Base-by-base conservation (phyloP, 2,113 vertebrate genomes). In the Nanorana parkeri region DNA sequence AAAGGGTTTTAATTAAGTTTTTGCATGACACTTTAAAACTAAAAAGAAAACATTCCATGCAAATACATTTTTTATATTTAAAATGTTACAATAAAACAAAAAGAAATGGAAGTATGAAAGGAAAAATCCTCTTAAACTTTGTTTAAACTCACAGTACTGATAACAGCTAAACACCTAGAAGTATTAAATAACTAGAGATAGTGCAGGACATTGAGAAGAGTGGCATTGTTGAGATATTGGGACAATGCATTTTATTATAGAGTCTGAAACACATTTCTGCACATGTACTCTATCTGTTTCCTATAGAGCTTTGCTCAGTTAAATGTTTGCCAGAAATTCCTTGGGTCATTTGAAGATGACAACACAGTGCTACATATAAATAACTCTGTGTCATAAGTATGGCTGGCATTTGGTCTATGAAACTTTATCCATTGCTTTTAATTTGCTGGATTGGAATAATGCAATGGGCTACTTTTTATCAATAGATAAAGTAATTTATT, bases 101-200 rank as follows among this genome's bases (percentile, higher is more conserved):
- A 47, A 47, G 13, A 10, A 47, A 47, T 15, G 3, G 2, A 15
- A 47, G 8, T 10, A 10, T 10, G 41, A 41, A 41, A 41, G 41
- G 8, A 47, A 15, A 47, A 15, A 47, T 47, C 41, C 10, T 47
- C 13, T 11, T 47, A 11, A 47, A 47, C 41, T 47, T 13, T 13
- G 10, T 47, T 47, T 47, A 47, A 47, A 47, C 41, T 15, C 41
- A 15, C 13, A 47, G 2, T 47, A 47, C 41, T 13, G 41, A 47
- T 47, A 47, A 11, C 41, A 47, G 41, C 41, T 15, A 15, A 47
- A 47, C 19, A 11, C n/a, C 16, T 23, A 52, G n/a, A 68, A 32
- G 65, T 52, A 78, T 78, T 78, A 17, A 68, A 24, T 78, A 21
- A 56, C 64, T 26, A 78, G 47, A 78, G 65, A 78, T 78, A 78